Evolutionary conservation across 2,888 invertebrate genomes (phyloP), one percentile per base, ranked within the genome.

Genomic region (Metacarcinus magister): DNA sequence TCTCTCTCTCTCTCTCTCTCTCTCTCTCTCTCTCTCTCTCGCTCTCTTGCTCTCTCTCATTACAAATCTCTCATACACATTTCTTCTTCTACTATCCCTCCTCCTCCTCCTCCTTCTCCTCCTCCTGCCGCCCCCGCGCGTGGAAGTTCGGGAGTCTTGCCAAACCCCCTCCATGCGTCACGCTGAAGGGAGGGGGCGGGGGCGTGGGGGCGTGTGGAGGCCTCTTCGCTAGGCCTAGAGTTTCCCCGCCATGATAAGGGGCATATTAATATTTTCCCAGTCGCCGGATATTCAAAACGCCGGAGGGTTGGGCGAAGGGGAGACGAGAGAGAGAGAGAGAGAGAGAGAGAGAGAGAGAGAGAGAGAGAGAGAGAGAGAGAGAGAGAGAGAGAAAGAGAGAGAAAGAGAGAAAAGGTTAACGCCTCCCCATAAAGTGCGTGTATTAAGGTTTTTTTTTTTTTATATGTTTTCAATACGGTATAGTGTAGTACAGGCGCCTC

Each of bases 231-330:
- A 90, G 43, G 90, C 44, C 43, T 44, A 46, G 89, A 10, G 44
- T 90, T 19, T 44, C 46, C 44, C 43, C 90, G 5, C 90, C 90
- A 44, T 92, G 48, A 92, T 92, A 92, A 92, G 48, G 48, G 23
- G 92, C 92, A 28, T 92, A 92, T 92, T 92, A 92, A 92, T 92
- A 92, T 92, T 46, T 92, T 92, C 92, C n/a, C 92, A n/a, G 48
- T 48, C 92, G 5, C 54, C 92, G 92, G 92, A 92, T 92, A 92
- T 32, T 48, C n/a, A n/a, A 5, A 92, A n/a, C 44, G 46, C 91
- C 67, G 19, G 4, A 1, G 67, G 67, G 67, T 5, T 67, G 67
- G 67, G 67, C 67, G 67, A 67, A 82, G 82, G 32, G 82, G 32
- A 82, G 32, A 82, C 32, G n/a, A 13, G 32, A 46, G 46, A 46